phyloP scores from a whole-genome alignment of 2,888 invertebrate genomes.

The Athalia circularis region DNA sequence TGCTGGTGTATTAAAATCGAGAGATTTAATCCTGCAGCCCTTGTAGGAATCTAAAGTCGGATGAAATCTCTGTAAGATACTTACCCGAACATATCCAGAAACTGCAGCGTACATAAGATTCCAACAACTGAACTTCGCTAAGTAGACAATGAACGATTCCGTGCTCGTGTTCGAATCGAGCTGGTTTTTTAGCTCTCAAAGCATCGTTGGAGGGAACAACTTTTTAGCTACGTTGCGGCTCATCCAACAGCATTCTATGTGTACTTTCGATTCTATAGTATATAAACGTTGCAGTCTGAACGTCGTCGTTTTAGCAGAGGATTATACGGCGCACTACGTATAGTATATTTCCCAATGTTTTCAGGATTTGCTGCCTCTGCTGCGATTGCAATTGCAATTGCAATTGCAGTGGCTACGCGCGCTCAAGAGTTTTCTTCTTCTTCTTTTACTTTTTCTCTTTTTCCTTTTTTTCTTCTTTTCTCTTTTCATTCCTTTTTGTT shows the following conservation, averaged over 20 bases:
- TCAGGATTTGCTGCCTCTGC: slow-evolving; percentile 1
- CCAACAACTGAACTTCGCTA: neutral
- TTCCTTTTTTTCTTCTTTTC: too few relatives aligned
- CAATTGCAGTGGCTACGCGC: neutral
- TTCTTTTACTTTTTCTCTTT: too few relatives aligned
- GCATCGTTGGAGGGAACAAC: slow-evolving; percentile 27
- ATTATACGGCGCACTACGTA: too few relatives aligned
- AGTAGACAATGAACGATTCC: slow-evolving; percentile 34
- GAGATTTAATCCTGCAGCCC: too few relatives aligned
- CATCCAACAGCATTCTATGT: too few relatives aligned
- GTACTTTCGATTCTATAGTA: neutral
- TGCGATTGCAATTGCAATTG: neutral
- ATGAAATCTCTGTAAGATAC: too few relatives aligned
- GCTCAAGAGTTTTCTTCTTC: too few relatives aligned
- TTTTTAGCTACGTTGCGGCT: slow-evolving; percentile 22
- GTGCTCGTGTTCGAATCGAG: slow-evolving; percentile 31
- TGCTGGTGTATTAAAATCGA: too few relatives aligned
- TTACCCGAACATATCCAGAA: too few relatives aligned
- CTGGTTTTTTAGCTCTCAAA: slow-evolving; percentile 16
- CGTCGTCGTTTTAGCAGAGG: neutral
- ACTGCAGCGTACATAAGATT: too few relatives aligned
- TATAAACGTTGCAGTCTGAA: neutral
- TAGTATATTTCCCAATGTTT: neutral
- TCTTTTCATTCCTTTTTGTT: too few relatives aligned
- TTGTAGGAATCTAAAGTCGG: too few relatives aligned